Base-by-base conservation (phyloP, 2,797 vertebrate species). In the Furcifer pardalis region DNA sequence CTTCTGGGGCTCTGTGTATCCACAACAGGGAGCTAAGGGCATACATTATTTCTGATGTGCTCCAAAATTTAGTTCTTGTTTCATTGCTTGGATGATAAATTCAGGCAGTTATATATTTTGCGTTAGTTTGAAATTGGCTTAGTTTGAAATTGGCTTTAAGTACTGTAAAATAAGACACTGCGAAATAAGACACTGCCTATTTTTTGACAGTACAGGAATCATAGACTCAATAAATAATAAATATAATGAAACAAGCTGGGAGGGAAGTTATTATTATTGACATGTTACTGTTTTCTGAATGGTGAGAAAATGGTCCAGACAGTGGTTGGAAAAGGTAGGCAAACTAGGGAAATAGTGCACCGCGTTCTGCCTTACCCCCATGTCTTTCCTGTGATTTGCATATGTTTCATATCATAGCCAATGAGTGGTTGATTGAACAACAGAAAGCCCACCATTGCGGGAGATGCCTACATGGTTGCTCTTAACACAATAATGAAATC, bases 111-210 rank as follows among this genome's bases (percentile, higher is more conserved):
- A 30, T 6, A 6, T 63, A n/a, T 17, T 78, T 63, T 42, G 19
- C 4, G 52, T 62, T 17, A 44, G 21, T n/a, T 44, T 65, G 40
- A 44, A 78, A 63, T 63, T 63, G 77, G 60, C 12, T 46, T 63
- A 19, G 62, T 84, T 44, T 65, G 40, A 44, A 78, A 63, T 63
- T 63, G 77, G 60, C 12, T 46, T 63, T 8, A 77, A 82, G 86
- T 44, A 15, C 0, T 82, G n/a, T 52, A 6, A n/a, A n/a, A n/a
- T n/a, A n/a, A n/a, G 77, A 86, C 66, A 83, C 3, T 27, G 90
- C 86, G 77, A 63, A 91, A 87, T n/a, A 76, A 88, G 84, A 89
- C 85, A 88, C 83, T 88, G 56, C 32, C 52, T 82, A 91, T 94
- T 73, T 82, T 92, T 91, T 87, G 90, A 79, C 74, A 56, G 87